phyloP scores from a whole-genome alignment of 2,888 invertebrate species.

The Baronia brevicornis region DNA sequence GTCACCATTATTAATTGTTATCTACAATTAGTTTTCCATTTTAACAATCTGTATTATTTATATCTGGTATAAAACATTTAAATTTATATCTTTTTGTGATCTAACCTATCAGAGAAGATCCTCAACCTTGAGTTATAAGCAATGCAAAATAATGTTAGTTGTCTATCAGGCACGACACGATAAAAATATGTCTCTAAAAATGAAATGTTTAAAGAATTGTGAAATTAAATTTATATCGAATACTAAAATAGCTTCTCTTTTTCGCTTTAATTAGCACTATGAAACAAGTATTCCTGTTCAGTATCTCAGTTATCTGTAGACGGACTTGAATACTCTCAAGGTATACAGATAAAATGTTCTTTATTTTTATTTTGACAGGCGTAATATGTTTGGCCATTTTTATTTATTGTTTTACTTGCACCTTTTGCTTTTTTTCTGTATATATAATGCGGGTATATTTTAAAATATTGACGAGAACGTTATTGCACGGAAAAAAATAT shows the following conservation, averaged over 20 bases:
- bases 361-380: background rate
- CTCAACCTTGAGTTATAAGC: no score
- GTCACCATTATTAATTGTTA: conserved; percentile 30
- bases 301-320: conserved; percentile 7
- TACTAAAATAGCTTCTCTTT: conserved; percentile 8
- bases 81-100: conserved; percentile 23
- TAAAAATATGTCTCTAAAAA: no score
- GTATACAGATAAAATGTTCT: background rate
- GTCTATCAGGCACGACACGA: no score
- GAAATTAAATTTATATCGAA: conserved; percentile 9
- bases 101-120: background rate
- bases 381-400: background rate
- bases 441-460: background rate
- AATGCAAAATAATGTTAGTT: no score
- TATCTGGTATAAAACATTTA: conserved; percentile 35
- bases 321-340: conserved; percentile 2
- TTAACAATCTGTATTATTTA: conserved; percentile 41
- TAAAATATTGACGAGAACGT: background rate
- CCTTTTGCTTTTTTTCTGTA: background rate
- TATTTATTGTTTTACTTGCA: background rate
- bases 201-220: no score
- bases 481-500: background rate
- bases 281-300: conserved; percentile 8
- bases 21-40: conserved; percentile 38
- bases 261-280: conserved; percentile 11